Percentiles rank a stretch among this genome's conserved stretches.
Evolutionary conservation across 2,888 invertebrate genomes (phyloP).

Genomic region (Poecilobothrus nobilitatus): DNA sequence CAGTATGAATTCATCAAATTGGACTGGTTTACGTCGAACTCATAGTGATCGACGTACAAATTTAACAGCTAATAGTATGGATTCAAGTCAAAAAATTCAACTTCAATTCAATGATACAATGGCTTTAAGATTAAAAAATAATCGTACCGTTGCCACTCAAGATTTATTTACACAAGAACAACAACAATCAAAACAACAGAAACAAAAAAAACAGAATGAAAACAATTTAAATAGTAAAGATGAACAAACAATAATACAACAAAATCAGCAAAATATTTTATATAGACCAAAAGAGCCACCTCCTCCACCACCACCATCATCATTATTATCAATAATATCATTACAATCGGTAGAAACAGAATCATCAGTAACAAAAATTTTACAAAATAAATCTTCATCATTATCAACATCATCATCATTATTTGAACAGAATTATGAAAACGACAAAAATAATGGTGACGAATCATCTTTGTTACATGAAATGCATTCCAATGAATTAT

Average conservation of each 20-base stretch:
- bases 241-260: too few species aligned
- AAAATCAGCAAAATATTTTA: conserved; percentile 17
- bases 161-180: conserved; percentile 12
- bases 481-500: conserved; percentile 1
- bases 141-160: conserved; percentile 44
- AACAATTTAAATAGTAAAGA: too few species aligned
- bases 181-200: conserved; percentile 15
- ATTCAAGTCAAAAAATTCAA: conserved; percentile 26
- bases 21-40: conserved; percentile 36
- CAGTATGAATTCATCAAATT: not conserved
- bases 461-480: not conserved
- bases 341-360: not conserved
- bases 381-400: not conserved
- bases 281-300: conserved; percentile 44
- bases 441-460: conserved; percentile 8
- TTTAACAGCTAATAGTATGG: conserved; percentile 37
- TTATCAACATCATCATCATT: conserved; percentile 12
- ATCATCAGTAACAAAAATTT: not conserved
- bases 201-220: conserved; percentile 20
- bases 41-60: conserved; percentile 42
- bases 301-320: conserved; percentile 24
- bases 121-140: conserved; percentile 61
- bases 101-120: conserved; percentile 63
- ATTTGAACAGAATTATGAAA: conserved; percentile 19
- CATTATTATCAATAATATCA: conserved; percentile 14